phyloP scores from a whole-genome alignment of 2,888 invertebrate genomes.

The Cosmia pyralina region DNA sequence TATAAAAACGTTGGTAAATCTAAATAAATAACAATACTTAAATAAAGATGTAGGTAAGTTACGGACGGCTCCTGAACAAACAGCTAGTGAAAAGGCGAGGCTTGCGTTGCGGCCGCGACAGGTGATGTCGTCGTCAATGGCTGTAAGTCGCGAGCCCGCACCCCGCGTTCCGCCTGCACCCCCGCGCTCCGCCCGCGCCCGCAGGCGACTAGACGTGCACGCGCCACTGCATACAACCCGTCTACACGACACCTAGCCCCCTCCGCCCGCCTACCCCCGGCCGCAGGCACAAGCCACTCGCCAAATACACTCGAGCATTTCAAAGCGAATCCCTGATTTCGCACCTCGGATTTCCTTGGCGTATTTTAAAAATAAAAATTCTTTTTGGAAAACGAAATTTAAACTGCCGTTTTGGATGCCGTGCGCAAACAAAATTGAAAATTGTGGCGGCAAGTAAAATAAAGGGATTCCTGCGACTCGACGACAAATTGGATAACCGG shows the following conservation, averaged over 20 bases:
- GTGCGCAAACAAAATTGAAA: slow-evolving; percentile 70
- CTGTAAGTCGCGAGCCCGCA: slow-evolving; percentile 3
- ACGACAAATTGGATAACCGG: slow-evolving; percentile 62
- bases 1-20: too few relatives aligned
- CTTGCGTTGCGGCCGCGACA: slow-evolving; percentile 29
- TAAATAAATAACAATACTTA: too few relatives aligned
- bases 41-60: slow-evolving; percentile 10
- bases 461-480: slow-evolving; percentile 59
- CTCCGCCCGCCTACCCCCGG: neutral
- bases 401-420: slow-evolving; percentile 73
- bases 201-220: slow-evolving; percentile 36
- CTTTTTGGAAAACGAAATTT: slow-evolving; percentile 74
- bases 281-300: slow-evolving; percentile 59
- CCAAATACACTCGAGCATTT: slow-evolving; percentile 71
- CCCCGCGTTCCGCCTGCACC: too few relatives aligned
- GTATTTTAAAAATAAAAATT: slow-evolving; percentile 74
- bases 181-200: neutral
- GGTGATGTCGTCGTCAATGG: slow-evolving; percentile 27
- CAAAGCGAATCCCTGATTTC: slow-evolving; percentile 80
- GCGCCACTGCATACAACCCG: slow-evolving; percentile 48
- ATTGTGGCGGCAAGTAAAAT: slow-evolving; percentile 66
- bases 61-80: slow-evolving; percentile 15
- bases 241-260: slow-evolving; percentile 33
- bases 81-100: slow-evolving; percentile 22
- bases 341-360: slow-evolving; percentile 74